Base-by-base conservation (phyloP, 2,113 vertebrate species). In the Murina feae region DNA sequence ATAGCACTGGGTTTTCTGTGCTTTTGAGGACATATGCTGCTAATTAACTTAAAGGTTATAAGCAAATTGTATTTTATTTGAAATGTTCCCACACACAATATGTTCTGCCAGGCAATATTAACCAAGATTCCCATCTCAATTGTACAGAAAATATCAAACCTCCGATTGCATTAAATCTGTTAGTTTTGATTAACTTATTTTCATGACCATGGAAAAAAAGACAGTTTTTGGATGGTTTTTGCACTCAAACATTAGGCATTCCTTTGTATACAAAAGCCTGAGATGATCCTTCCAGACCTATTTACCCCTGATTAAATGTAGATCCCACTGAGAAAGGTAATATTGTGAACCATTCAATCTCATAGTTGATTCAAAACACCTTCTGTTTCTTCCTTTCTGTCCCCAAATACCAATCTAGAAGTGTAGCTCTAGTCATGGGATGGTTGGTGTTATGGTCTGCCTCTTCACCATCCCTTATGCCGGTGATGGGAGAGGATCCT, bases 21-120 rank as follows among this genome's bases (percentile, higher is more conserved):
- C 55, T 88, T 39, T 84, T 81, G 42, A 89, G 74, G 5, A 53
- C 49, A 63, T 71, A 63, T 89, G 42, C 89, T 94, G n/a, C 55
- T 63, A 78, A 91, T 95, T 95, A 88, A 79, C 28, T 85, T 39
- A 72, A 82, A 84, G 49, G 55, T 91, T 86, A 71, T 78, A 82
- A 81, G 51, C 23, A 91, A 91, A 89, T 55, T 47, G 1, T 83
- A 78, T 92, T 69, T 81, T 49, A 10, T 89, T 94, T 21, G 86
- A 51, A 94, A 89, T 17, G 44, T 94, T 47, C 75, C 72, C 69
- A 82, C 12, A 55, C 39, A 89, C 35, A 78, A 13, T 75, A 58
- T 89, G 37, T 81, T 69, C 35, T 76, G 32, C 47, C 35, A 94
- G 85, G 28, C n/a, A 76, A 3, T 89, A 65, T 71, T 86, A 71